A percentile compares a stretch with the other conserved stretches of the same genome.
These are phyloP conservation scores for Agrochola lychnidis DNA, from an alignment of 2,888 invertebrate genomes.

Conservation along the genomic window DNA sequence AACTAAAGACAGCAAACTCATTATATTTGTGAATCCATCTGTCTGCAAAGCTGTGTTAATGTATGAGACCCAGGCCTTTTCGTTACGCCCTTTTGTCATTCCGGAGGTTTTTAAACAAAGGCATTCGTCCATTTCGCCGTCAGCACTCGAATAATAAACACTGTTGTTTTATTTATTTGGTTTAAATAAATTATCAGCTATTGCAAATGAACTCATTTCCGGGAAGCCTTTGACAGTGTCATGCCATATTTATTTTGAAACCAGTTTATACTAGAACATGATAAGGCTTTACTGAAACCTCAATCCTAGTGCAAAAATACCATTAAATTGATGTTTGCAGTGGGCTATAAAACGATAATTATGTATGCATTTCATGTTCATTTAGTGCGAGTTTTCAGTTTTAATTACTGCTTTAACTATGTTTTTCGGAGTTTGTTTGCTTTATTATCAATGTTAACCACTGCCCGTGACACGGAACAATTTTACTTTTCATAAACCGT, in stretches of 20 bases:
- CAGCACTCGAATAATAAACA: constrained; percentile 53
- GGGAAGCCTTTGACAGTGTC: constrained; percentile 24
- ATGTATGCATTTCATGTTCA: constrained; percentile 49
- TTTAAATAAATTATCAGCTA: constrained; percentile 62
- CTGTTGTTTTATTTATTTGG: constrained; percentile 56
- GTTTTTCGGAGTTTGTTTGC: constrained; percentile 39
- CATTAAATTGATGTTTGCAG: constrained; percentile 52
- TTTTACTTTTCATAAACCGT: constrained; percentile 44
- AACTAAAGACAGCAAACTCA: constrained; percentile 50
- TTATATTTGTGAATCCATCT: constrained; percentile 62
- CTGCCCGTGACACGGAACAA: not conserved
- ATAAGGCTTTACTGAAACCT: constrained; percentile 44
- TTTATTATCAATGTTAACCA: constrained; percentile 41
- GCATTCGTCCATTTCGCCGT: constrained; percentile 44
- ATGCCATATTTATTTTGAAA: constrained; percentile 56
- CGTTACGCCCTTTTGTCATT: constrained; percentile 49
- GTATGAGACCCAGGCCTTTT: constrained; percentile 36
- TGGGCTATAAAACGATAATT: constrained; percentile 34
- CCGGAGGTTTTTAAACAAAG: constrained; percentile 45
- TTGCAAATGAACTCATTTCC: constrained; percentile 51
- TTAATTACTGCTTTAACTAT: constrained; percentile 40
- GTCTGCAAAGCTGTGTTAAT: constrained; percentile 51
- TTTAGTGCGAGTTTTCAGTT: constrained; percentile 37
- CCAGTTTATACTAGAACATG: constrained; percentile 34
- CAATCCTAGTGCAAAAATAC: constrained; percentile 30